Evolutionary conservation across 2,797 vertebrate species (phyloP).

Genomic region (Tokudaia tokunoshimensis): DNA sequence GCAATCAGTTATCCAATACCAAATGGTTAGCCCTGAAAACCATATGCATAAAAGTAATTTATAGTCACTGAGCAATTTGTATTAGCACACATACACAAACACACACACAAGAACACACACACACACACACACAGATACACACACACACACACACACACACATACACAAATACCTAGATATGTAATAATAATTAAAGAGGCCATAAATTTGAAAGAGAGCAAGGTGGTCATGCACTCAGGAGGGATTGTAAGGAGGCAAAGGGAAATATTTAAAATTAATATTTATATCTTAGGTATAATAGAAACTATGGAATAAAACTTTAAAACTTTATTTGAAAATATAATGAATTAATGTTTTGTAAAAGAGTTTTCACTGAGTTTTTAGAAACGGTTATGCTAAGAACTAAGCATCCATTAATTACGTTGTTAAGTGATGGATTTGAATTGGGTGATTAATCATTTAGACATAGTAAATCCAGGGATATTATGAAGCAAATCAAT

Average conservation of each 20-base stretch:
- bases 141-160: neutral
- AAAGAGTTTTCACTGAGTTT: neutral
- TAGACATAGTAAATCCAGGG: neutral
- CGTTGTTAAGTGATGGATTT: neutral
- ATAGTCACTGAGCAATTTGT: neutral
- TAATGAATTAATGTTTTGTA: neutral
- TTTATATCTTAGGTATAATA: neutral
- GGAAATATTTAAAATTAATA: neutral
- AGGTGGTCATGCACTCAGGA: rapidly evolving
- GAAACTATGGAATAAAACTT: neutral
- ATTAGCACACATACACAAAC: neutral
- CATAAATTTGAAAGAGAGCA: neutral
- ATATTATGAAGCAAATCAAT: neutral
- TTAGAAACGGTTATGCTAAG: neutral
- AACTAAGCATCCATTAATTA: neutral
- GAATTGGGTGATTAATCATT: neutral
- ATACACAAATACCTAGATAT: too few relatives aligned
- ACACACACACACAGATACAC: neutral
- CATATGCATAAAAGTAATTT: neutral
- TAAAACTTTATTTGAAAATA: conserved; percentile 15
- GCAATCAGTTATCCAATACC: neutral
- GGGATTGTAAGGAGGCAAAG: neutral
- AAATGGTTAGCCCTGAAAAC: neutral
- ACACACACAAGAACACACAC: neutral
- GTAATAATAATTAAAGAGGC: neutral